These are phyloP conservation scores for Erythrocercus mccallii DNA, from an alignment of 2,113 vertebrate genomes.

Conservation along the genomic window DNA sequence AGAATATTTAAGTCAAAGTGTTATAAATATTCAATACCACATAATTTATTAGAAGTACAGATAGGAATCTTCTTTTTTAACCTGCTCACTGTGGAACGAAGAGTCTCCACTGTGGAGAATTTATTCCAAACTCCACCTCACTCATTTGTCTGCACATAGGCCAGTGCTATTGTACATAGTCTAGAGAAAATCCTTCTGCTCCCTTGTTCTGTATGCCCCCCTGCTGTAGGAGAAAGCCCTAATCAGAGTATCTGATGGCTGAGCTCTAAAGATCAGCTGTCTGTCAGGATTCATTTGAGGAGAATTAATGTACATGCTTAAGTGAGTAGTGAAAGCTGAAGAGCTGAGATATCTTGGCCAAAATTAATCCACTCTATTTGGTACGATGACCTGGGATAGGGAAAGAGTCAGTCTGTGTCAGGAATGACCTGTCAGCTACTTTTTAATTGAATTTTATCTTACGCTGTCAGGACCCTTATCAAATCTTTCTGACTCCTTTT, in stretches of 20 bases:
- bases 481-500: not conserved
- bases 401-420: not conserved
- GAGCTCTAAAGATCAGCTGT: not conserved
- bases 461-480: not conserved
- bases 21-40: not conserved
- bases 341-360: not conserved
- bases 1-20: not conserved
- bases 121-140: not conserved
- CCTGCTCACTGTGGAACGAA: not conserved
- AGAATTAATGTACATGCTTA: not conserved
- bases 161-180: not conserved
- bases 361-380: not conserved
- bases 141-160: not conserved
- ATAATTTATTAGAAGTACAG: not conserved
- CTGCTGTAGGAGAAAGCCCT: not conserved
- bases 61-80: not conserved
- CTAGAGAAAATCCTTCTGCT: not conserved
- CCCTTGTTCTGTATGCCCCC: not conserved
- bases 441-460: constrained; percentile 16
- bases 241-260: not conserved
- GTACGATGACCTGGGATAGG: not conserved
- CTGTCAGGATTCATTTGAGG: not conserved
- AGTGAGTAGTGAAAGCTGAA: not conserved
- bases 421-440: not conserved
- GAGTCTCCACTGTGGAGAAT: not conserved